Percentiles rank a stretch among this genome's conserved stretches.
phyloP scores from a whole-genome alignment of 2,888 invertebrate genomes.

The Mamestra brassicae region DNA sequence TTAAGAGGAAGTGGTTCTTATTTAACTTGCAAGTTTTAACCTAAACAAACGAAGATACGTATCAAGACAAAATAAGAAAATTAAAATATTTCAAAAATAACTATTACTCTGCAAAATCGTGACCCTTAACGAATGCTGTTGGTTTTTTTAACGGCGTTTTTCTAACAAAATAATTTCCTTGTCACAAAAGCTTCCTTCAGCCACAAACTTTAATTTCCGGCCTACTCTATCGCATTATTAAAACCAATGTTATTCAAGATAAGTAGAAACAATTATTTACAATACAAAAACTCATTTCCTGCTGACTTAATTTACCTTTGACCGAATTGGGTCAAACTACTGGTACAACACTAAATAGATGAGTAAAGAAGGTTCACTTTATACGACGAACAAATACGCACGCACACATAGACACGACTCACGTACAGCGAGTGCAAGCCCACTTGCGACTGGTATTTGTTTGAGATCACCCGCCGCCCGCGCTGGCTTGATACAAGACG shows the following conservation, averaged over 20 bases:
- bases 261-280: constrained; percentile 53
- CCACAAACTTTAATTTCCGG: constrained; percentile 49
- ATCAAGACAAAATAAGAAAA: neutral
- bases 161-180: neutral
- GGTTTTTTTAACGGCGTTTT: neutral
- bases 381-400: neutral
- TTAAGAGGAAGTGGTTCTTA: too few species aligned
- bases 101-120: neutral
- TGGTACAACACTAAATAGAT: constrained; percentile 1
- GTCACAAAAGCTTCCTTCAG: constrained; percentile 17
- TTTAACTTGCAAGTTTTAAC: neutral
- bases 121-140: neutral
- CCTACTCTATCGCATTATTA: constrained; percentile 20
- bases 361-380: neutral
- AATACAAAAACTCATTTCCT: constrained; percentile 59
- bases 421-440: neutral
- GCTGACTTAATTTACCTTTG: constrained; percentile 53
- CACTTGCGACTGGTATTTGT: too few species aligned
- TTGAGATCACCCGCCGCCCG: too few species aligned
- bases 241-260: constrained; percentile 44
- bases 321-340: constrained; percentile 51
- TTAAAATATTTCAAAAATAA: neutral
- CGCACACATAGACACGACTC: neutral
- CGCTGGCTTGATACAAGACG: too few species aligned
- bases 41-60: neutral